Evolutionary conservation across 1,140 invertebrate genomes (phyloP).

Genomic region (Nixonia krombeini): DNA sequence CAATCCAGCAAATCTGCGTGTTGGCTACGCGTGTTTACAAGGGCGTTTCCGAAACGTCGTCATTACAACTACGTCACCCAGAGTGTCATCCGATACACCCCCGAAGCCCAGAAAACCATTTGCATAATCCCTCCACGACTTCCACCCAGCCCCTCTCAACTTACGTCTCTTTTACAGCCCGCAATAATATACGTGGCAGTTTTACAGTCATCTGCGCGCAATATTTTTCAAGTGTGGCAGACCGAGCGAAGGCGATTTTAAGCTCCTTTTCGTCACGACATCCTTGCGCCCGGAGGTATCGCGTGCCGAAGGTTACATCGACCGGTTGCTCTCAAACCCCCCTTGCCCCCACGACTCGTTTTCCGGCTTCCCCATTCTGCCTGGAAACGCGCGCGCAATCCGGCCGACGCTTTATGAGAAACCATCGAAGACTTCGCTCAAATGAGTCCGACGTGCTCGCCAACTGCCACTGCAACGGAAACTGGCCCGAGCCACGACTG

Average conservation of each 20-base stretch:
- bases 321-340: slow-evolving; percentile 33
- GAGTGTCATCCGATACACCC: no score
- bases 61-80: no score
- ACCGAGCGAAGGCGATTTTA: slow-evolving; percentile 28
- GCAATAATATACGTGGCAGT: slow-evolving; percentile 42
- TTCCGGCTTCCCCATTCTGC: slow-evolving; percentile 19
- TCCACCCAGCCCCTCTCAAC: not conserved
- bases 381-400: slow-evolving; percentile 31
- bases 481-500: slow-evolving; percentile 49
- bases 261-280: slow-evolving; percentile 49
- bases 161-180: not conserved
- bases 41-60: no score
- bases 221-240: slow-evolving; percentile 20
- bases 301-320: slow-evolving; percentile 66
- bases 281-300: slow-evolving; percentile 43
- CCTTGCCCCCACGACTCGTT: slow-evolving; percentile 22
- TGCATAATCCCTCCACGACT: no score
- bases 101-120: no score
- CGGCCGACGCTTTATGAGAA: slow-evolving; percentile 55
- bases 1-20: no score
- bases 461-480: slow-evolving; percentile 56
- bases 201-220: slow-evolving; percentile 40
- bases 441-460: slow-evolving; percentile 53
- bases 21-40: no score
- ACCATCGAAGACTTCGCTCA: slow-evolving; percentile 53